Conservation (phyloP, 2,888 invertebrate genomes). For the Apeira syringaria region DNA sequence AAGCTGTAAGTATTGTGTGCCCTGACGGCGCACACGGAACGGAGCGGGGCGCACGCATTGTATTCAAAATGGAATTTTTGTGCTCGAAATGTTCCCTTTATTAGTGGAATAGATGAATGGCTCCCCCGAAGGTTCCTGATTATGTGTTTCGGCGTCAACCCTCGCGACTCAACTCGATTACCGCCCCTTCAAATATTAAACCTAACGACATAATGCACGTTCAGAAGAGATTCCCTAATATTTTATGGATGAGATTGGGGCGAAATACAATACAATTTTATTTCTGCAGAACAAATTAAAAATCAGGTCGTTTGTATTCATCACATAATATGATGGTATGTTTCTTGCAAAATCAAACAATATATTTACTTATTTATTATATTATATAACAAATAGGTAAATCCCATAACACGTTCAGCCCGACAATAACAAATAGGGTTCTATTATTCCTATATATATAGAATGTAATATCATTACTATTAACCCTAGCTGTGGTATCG, state of each 20-base stretch:
- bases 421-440: no score
- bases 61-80: slow-evolving; percentile 17
- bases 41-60: slow-evolving; percentile 3
- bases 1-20: background rate
- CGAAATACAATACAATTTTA: no score
- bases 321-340: no score
- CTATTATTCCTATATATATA: no score
- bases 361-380: no score
- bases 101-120: slow-evolving; percentile 15
- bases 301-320: no score
- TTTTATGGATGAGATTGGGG: slow-evolving; percentile 23
- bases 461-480: no score
- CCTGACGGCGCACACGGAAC: background rate
- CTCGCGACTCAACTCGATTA: slow-evolving; percentile 22
- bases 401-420: no score
- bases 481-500: no score
- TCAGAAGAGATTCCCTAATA: slow-evolving; percentile 21
- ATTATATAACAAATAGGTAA: no score
- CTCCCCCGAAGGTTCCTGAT: slow-evolving; percentile 7
- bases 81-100: slow-evolving; percentile 16
- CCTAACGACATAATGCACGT: slow-evolving; percentile 26
- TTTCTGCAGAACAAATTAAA: no score
- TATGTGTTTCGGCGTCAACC: slow-evolving; percentile 13
- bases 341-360: no score
- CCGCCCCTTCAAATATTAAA: slow-evolving; percentile 30